Conservation (phyloP, 2,797 vertebrate genomes). For the Pangasius krempfi region DNA sequence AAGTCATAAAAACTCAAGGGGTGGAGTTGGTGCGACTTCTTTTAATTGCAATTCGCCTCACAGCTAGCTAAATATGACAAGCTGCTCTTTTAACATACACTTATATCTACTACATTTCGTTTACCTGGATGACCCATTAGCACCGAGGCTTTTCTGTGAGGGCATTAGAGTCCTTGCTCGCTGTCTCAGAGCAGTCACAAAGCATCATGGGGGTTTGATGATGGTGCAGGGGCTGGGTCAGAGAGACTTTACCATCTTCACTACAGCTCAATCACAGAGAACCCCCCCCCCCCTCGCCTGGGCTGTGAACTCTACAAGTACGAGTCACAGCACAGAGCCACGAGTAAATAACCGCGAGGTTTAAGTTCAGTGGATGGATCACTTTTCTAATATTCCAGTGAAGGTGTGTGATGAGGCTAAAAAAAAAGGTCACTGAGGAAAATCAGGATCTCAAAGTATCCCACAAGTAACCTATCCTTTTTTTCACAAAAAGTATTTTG, state of each 20-base stretch:
- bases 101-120: neutral
- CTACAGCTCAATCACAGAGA: slow-evolving; percentile 8
- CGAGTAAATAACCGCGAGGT: neutral
- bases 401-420: neutral
- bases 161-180: neutral
- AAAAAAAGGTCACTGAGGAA: neutral
- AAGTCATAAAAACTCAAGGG: neutral
- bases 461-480: too few species aligned
- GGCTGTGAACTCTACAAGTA: neutral
- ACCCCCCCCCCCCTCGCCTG: too few species aligned
- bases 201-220: slow-evolving; percentile 48
- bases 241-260: slow-evolving; percentile 10
- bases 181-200: slow-evolving; percentile 30
- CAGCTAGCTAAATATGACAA: neutral
- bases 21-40: neutral
- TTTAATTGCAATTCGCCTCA: neutral
- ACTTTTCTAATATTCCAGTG: neutral
- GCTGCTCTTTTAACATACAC: neutral
- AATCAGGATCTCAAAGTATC: too few species aligned
- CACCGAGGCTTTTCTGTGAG: neutral
- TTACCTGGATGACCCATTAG: neutral
- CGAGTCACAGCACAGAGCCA: neutral
- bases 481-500: neutral
- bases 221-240: slow-evolving; percentile 8
- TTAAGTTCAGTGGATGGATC: neutral